Base-by-base conservation (phyloP, 2,797 vertebrate genomes). In the Gallinago nigripennis region DNA sequence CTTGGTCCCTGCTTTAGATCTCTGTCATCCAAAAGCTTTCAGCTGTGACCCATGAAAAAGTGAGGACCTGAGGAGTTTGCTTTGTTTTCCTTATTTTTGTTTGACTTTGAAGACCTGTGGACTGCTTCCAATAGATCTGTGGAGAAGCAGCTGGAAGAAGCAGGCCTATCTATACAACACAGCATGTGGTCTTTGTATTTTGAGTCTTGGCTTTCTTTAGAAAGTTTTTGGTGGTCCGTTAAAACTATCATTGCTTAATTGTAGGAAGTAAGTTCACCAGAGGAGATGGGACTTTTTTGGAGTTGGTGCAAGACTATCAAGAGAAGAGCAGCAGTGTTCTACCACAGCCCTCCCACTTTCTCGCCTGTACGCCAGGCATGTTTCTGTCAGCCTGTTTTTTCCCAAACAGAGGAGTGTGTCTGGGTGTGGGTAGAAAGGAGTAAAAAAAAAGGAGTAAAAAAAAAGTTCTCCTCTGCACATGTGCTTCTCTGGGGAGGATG, bases 311-410 rank as follows among this genome's bases (percentile, higher is more conserved):
- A 89, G 71, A 17, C 69, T 68, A 13, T 35, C 7, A 39, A 30
- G 53, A 77, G 68, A 54, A 54, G 53, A 70, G 20, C 61, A 79
- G 21, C 18, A 17, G 20, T 28, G 17, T 71, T 45, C 43, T 28
- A 8, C 46, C 39, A 2, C 0, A 1, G 7, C 24, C 53, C 41
- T 87, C 24, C 64, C 16, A 12, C 76, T 85, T 87, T 50, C 46
- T 56, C 0, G 0, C 30, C 8, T 17, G 8, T n/a, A 19, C 1
- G 6, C 37, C 21, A 56, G 30, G 18, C 9, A 0, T 56, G 21
- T 72, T 91, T 85, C 60, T 76, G 33, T 73, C 72, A 66, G 39
- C 0, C 0, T 30, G 6, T 28, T 25, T 60, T 63, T 92, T 65
- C 69, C n/a, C 27, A 53, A 64, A 50, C 3, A 82, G 21, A 53